Evolutionary conservation across 2,113 vertebrate species (phyloP), one percentile per base, ranked within the genome.

Genomic region (Gallinago media): DNA sequence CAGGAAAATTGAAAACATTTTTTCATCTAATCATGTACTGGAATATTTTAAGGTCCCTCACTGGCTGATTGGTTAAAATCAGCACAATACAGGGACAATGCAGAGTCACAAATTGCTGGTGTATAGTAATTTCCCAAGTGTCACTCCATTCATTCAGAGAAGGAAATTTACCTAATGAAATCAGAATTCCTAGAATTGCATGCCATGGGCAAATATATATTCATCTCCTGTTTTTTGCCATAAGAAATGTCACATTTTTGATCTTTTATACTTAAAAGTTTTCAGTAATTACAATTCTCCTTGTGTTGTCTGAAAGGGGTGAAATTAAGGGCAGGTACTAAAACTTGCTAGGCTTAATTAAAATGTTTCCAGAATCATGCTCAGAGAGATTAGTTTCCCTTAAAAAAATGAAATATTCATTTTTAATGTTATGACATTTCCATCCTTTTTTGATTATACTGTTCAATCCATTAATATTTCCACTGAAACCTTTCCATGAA

Each of bases 401-500:
- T 73, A n/a, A 61, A 89, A 66, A 92, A 66, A 81, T 34, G 12
- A 85, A 59, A 61, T 61, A 86, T 16, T 32, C 3, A 73, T 88
- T 70, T 85, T 85, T 58, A 80, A 62, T 55, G 23, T 59, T 92
- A 61, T 55, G 67, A 73, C 21, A 93, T 90, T 94, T 95, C 42
- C 32, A 86, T 70, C 27, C 12, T 92, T 93, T 47, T 85, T 91
- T 77, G 86, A 92, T 86, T 77, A 59, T 50, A 47, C 4, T 50
- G 6, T 52, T 95, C 83, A 84, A 62, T 77, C 34, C 32, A 71
- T 77, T 89, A 85, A 58, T 88, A 81, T 86, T 95, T 92, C 42
- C 55, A 66, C 47, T 71, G 86, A 88, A 95, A 81, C 17, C 32
- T 78, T 92, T 74, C 52, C 21, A 59, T 38, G 17, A 88, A 94